A percentile compares a stretch with the other conserved stretches of the same genome.
These are phyloP conservation scores for Chamaetylas fuelleborni DNA, from an alignment of 2,113 vertebrate genomes.

Conservation along the genomic window DNA sequence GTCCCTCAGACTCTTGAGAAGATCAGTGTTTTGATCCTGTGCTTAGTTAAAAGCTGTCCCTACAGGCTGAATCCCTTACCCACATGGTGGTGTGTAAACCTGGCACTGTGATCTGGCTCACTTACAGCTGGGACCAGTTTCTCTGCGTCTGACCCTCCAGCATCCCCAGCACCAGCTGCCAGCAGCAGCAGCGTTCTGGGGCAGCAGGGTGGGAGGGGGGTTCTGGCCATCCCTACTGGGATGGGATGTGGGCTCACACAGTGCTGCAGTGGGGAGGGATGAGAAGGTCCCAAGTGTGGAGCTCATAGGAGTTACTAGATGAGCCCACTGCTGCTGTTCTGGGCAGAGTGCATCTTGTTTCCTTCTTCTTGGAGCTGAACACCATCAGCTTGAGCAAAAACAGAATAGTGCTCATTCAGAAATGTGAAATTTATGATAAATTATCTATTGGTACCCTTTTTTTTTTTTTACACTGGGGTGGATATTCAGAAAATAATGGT, in stretches of 20 bases:
- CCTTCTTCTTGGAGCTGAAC: background rate
- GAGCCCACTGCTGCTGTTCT: background rate
- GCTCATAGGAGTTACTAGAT: background rate
- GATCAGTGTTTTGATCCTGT: background rate
- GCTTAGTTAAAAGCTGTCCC: background rate
- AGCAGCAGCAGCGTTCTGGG: background rate
- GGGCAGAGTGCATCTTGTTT: background rate
- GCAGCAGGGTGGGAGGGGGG: rapidly evolving
- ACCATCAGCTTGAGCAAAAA: rapidly evolving
- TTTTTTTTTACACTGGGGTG: rapidly evolving
- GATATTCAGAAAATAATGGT: background rate
- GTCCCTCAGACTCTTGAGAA: background rate
- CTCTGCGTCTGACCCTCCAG: background rate
- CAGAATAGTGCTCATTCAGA: background rate
- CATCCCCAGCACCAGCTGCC: background rate
- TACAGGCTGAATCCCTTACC: background rate
- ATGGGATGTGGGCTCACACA: background rate
- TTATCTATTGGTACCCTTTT: background rate
- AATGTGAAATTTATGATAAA: rapidly evolving
- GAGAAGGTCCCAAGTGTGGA: background rate
- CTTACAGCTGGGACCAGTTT: background rate
- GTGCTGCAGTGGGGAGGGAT: background rate
- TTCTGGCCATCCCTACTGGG: background rate
- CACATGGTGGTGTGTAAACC: rapidly evolving
- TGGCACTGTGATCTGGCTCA: background rate